A percentile compares a stretch with the other conserved stretches of the same genome.
phyloP scores from a whole-genome alignment of 2,797 vertebrate genomes.

The Chiropotes sagulatus region DNA sequence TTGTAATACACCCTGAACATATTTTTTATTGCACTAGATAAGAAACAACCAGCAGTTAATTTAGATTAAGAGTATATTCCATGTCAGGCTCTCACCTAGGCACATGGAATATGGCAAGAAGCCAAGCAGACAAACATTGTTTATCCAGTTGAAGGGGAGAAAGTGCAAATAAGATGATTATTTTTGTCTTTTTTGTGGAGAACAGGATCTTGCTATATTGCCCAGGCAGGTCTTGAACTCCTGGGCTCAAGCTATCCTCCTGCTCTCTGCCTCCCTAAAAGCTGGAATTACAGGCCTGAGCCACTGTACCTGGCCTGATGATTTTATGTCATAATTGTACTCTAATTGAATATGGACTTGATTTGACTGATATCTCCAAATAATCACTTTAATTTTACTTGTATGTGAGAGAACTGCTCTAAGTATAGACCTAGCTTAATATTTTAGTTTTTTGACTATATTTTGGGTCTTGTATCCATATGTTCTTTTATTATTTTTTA shows the following conservation, averaged over 20 bases:
- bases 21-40: background rate
- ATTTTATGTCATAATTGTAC: background rate
- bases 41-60: background rate
- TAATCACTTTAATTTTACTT: background rate
- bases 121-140: background rate
- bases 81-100: background rate
- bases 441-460: background rate
- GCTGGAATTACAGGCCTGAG: too few species aligned
- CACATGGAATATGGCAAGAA: background rate
- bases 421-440: background rate
- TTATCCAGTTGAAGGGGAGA: background rate
- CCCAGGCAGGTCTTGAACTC: too few species aligned
- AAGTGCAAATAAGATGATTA: background rate
- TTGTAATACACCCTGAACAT: background rate
- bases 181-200: too few species aligned
- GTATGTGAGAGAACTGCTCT: background rate
- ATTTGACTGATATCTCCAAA: background rate
- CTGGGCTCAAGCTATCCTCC: too few species aligned
- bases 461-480: background rate
- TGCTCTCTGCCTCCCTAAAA: too few species aligned
- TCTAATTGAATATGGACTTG: background rate
- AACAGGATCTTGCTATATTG: too few species aligned
- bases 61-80: background rate
- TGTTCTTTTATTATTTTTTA: background rate
- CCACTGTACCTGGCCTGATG: too few species aligned